Percentiles rank a stretch among this genome's conserved stretches.
Conservation (phyloP, 2,797 vertebrate genomes). For the Bovichtus variegatus region DNA sequence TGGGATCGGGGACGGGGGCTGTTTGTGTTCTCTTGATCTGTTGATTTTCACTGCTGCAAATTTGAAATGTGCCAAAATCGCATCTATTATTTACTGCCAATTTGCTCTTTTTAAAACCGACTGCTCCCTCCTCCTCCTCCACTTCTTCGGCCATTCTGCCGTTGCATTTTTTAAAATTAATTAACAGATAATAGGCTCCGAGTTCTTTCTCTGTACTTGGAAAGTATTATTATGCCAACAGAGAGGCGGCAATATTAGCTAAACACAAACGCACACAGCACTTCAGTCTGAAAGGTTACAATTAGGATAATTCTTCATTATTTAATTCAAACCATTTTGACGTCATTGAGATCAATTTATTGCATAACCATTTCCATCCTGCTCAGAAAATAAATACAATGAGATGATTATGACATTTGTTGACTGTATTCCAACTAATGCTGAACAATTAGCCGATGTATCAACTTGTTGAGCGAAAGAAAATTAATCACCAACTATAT, state of each 20-base stretch:
- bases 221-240: conserved; percentile 71
- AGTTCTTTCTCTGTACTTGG: conserved; percentile 70
- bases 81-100: conserved; percentile 89
- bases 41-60: conserved; percentile 83
- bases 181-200: conserved; percentile 75
- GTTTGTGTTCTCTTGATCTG: conserved; percentile 86
- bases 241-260: conserved; percentile 58
- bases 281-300: conserved; percentile 53
- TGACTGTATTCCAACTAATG: conserved; percentile 6
- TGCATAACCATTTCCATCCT: background rate
- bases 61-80: conserved; percentile 86
- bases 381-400: background rate
- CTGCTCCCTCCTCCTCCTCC: conserved; percentile 39
- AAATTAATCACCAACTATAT: too few relatives aligned
- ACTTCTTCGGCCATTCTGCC: conserved; percentile 55
- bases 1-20: conserved; percentile 62
- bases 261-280: conserved; percentile 50
- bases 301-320: conserved; percentile 40
- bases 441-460: too few relatives aligned
- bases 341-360: conserved; percentile 23
- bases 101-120: conserved; percentile 83
- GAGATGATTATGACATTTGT: conserved; percentile 7
- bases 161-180: conserved; percentile 74
- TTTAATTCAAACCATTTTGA: conserved; percentile 37
- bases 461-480: too few relatives aligned